Evolutionary conservation across 2,888 invertebrate genomes (phyloP).

Genomic region (Caenorhabditis drosophilae): DNA sequence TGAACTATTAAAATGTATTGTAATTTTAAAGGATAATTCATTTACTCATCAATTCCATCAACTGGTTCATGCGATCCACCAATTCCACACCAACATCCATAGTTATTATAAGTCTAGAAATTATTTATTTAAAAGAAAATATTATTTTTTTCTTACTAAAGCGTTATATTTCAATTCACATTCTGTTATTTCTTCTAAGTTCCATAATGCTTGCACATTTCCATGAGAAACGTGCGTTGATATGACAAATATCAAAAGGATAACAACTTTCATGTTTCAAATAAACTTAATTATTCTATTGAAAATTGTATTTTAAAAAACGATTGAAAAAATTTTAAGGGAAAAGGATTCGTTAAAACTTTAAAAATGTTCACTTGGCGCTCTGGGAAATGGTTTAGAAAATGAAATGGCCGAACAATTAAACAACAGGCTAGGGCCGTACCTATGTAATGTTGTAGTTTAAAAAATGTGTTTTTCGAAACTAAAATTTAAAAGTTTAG

Average conservation of each 20-base stretch:
- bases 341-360: too few relatives aligned
- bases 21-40: neutral
- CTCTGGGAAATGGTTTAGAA: neutral
- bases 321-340: too few relatives aligned
- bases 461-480: too few relatives aligned
- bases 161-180: constrained; percentile 63
- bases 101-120: constrained; percentile 61
- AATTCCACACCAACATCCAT: constrained; percentile 66
- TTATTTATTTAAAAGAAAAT: neutral
- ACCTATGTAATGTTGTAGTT: too few relatives aligned
- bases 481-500: too few relatives aligned
- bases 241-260: neutral
- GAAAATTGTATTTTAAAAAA: too few relatives aligned
- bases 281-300: too few relatives aligned
- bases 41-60: constrained; percentile 64
- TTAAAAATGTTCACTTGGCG: constrained; percentile 11
- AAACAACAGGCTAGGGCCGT: too few relatives aligned
- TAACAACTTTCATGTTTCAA: too few relatives aligned
- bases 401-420: neutral
- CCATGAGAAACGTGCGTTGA: neutral
- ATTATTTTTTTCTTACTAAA: constrained; percentile 30
- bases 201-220: constrained; percentile 56
- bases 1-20: constrained; percentile 20
- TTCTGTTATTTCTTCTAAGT: constrained; percentile 61
- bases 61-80: constrained; percentile 63